Evolutionary conservation across 1,140 invertebrate genomes (phyloP), one percentile per base, ranked within the genome.

Genomic region (Drosophila albomicans): DNA sequence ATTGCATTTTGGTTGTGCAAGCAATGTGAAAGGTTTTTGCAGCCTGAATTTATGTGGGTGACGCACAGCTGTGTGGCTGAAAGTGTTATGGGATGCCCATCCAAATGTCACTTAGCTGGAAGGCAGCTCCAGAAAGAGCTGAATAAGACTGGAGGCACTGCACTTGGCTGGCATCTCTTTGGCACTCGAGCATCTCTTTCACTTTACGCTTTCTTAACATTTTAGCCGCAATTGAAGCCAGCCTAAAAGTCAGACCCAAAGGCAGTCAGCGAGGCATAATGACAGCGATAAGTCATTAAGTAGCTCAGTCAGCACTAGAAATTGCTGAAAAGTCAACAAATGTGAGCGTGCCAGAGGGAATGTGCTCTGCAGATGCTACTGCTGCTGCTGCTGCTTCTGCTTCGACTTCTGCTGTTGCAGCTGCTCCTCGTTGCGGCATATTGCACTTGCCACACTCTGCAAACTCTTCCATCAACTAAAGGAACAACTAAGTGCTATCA

Each of bases 201-300:
- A 84, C 81, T 84, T 85, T 84, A 84, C 81, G 81, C 81, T 84
- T 84, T 85, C 81, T 81, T 71, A 85, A 79, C 67, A 52, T 54
- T 75, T 57, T 59, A 67, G 56, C 58, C 56, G 65, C 71, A 74
- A 61, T 61, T 61, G 20, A 30, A 58, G 63, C 41, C 54, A 73
- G 70, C 70, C 64, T 32, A 59, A 67, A 63, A 67, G 63, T 57
- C 82, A 82, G 62, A 25, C 68, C 75, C 64, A 75, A 69, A 63
- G 58, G 35, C 45, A 82, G 59, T 56, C 76, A 84, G 64, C 71
- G 82, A 63, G 79, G 67, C 79, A 86, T 86, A 86, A 87, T 86
- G 75, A 79, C 58, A 64, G 82, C 79, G 75, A 86, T 87, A 82
- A 87, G 82, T 87, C 82, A 87, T 82, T 86, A 87, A 86, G 79